A percentile compares a stretch with the other conserved stretches of the same genome.
Evolutionary conservation across 2,113 vertebrate species (phyloP).

Genomic region (Diadophis punctatus): DNA sequence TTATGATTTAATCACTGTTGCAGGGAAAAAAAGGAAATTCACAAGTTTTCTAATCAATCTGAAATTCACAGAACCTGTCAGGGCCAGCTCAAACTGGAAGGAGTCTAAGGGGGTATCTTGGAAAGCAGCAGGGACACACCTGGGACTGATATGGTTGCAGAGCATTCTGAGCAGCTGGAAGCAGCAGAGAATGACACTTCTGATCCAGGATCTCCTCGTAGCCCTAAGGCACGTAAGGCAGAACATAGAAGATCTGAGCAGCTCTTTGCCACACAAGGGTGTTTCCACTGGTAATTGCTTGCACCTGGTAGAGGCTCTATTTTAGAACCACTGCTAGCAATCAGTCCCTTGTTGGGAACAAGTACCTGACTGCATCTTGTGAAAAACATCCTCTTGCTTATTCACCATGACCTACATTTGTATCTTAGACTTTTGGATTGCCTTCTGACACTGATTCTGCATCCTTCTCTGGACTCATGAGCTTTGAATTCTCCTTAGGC

Average conservation of each 20-base stretch:
- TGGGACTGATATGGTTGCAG: neutral
- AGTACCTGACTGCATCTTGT: neutral
- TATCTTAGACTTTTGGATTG: neutral
- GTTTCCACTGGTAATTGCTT: neutral
- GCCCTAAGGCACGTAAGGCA: neutral
- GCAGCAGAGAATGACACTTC: neutral
- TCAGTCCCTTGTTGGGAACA: neutral
- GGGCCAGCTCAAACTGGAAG: neutral
- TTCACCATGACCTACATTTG: neutral
- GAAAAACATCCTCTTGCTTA: neutral
- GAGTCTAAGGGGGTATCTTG: neutral
- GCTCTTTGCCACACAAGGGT: neutral
- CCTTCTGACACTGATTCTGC: neutral
- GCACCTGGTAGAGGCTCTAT: neutral
- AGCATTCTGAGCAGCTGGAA: neutral
- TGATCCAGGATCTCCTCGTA: neutral
- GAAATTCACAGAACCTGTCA: neutral
- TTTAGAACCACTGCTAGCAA: neutral
- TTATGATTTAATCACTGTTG: neutral
- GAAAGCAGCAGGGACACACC: neutral
- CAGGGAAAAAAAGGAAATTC: neutral
- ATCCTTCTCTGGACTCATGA: neutral
- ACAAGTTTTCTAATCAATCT: neutral
- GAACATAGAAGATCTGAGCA: neutral
- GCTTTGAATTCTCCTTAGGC: neutral